Conservation (phyloP, 2,888 invertebrate genomes). For the Eupeodes latifasciatus region DNA sequence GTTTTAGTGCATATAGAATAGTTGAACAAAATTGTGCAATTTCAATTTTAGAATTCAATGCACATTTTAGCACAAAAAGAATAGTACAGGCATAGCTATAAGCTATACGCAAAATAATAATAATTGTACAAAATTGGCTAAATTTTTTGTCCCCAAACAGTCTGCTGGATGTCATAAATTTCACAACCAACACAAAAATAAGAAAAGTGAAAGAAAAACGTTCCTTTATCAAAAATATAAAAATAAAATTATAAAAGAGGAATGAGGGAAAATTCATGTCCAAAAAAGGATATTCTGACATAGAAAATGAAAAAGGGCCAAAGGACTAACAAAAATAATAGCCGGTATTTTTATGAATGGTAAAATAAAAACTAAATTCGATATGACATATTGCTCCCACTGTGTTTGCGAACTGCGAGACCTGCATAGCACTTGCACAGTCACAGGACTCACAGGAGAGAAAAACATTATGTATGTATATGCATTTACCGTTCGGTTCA, state of each 20-base stretch:
- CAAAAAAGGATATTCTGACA: slow-evolving; percentile 52
- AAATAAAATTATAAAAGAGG: slow-evolving; percentile 22
- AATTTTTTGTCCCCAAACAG: slow-evolving; percentile 62
- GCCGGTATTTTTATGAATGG: slow-evolving; percentile 62
- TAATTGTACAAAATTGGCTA: slow-evolving; percentile 65
- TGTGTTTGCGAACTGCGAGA: slow-evolving; percentile 49
- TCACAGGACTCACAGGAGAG: slow-evolving; percentile 1
- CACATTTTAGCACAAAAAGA: neutral
- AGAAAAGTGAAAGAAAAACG: neutral
- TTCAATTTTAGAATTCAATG: slow-evolving; percentile 49
- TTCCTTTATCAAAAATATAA: slow-evolving; percentile 35
- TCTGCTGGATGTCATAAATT: slow-evolving; percentile 71
- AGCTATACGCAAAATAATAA: slow-evolving; percentile 38
- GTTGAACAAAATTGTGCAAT: slow-evolving; percentile 41
- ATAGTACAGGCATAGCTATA: neutral
- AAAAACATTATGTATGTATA: slow-evolving; percentile 40
- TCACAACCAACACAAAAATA: slow-evolving; percentile 36
- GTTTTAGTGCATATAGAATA: no score
- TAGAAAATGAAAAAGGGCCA: slow-evolving; percentile 68
- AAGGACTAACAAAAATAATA: slow-evolving; percentile 54
- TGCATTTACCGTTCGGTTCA: slow-evolving; percentile 46
- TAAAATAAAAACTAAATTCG: slow-evolving; percentile 67
- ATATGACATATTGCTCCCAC: slow-evolving; percentile 70
- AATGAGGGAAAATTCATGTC: slow-evolving; percentile 10
- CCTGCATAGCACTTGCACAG: slow-evolving; percentile 19